These are phyloP conservation scores for Halisarca cf. caerulea DNA, from an alignment of 37 sponge, comb jelly and placozoan species.

Conservation along the genomic window DNA sequence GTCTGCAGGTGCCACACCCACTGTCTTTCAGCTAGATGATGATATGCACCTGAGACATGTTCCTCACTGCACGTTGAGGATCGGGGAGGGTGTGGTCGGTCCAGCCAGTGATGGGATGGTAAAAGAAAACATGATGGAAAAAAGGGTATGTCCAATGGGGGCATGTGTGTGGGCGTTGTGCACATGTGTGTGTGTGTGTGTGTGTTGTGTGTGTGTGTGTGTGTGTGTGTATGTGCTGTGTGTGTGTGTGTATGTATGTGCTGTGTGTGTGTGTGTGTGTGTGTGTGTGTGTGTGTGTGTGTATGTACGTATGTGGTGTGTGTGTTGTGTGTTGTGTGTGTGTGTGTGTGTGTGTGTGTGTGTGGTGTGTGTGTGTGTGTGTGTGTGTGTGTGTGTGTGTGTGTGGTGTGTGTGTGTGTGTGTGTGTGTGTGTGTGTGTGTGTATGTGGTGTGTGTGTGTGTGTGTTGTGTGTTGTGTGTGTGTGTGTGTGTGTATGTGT, in stretches of 20 bases:
- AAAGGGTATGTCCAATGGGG: conserved; percentile 40
- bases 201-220: no score
- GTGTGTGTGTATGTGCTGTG: no score
- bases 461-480: not conserved
- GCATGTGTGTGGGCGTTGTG: no score
- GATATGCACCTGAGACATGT: conserved; percentile 44
- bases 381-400: not conserved
- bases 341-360: not conserved
- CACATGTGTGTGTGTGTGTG: no score
- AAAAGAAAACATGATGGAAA: conserved; percentile 41
- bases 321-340: not conserved
- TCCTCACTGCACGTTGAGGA: conserved; percentile 42
- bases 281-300: no score
- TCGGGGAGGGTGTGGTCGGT: conserved; percentile 29
- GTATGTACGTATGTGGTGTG: not conserved
- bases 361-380: not conserved
- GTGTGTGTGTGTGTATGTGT: not conserved
- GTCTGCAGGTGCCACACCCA: conserved; percentile 63
- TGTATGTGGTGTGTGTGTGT: not conserved
- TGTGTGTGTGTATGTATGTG: not conserved
- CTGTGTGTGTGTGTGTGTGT: no score
- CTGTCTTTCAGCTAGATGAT: conserved; percentile 31
- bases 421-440: not conserved
- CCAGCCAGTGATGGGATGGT: conserved; percentile 37
- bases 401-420: not conserved